Evolutionary conservation across 2,888 invertebrate genomes (phyloP).

Genomic region (Sminthurinus aureus): DNA sequence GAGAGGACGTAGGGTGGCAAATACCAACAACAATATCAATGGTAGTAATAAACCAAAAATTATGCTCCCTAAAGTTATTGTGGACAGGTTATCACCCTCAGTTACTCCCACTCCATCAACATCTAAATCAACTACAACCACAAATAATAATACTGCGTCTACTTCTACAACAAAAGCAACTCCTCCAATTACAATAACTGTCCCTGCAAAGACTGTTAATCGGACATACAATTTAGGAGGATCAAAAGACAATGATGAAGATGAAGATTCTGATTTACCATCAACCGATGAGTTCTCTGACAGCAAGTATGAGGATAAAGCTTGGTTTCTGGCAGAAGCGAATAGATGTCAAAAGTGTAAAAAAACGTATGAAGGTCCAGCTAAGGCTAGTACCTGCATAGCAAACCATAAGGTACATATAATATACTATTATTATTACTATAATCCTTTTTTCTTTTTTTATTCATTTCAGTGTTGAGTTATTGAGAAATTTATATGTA

Average conservation of each 20-base stretch:
- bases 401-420: conserved; percentile 39
- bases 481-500: too few species aligned
- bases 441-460: too few species aligned
- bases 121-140: neutral
- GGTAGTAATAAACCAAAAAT: too few species aligned
- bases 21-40: too few species aligned
- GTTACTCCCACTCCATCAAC: neutral
- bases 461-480: too few species aligned
- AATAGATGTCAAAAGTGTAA: conserved; percentile 37
- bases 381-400: conserved; percentile 25
- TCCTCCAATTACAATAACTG: neutral
- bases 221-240: too few species aligned
- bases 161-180: neutral
- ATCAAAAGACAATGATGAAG: too few species aligned
- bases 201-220: neutral
- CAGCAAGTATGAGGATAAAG: conserved; percentile 16
- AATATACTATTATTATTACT: too few species aligned
- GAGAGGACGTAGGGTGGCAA: too few species aligned
- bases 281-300: conserved; percentile 22
- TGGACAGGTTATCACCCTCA: too few species aligned
- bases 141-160: neutral
- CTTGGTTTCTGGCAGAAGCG: conserved; percentile 20
- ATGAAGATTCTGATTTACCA: neutral
- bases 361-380: conserved; percentile 19
- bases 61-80: too few species aligned